A percentile compares a stretch with the other conserved stretches of the same genome.
These are phyloP conservation scores for Zosterops pallidus DNA, from an alignment of 2,113 vertebrate species.

Conservation along the genomic window DNA sequence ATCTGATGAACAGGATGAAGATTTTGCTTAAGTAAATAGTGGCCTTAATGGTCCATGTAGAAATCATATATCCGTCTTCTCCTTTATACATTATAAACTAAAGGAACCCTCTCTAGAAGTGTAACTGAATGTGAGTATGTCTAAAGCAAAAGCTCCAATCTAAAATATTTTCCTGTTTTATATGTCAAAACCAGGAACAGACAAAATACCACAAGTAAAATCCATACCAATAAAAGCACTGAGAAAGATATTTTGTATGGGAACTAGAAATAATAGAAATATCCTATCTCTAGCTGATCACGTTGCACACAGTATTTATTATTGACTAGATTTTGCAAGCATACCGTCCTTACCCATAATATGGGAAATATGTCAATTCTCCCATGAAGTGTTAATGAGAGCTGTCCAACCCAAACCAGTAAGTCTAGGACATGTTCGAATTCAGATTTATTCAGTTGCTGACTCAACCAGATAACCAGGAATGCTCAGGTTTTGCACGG, in stretches of 20 bases:
- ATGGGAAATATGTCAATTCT: neutral
- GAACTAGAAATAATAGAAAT: neutral
- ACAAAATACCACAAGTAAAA: constrained; percentile 3
- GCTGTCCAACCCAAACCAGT: neutral
- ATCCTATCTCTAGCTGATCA: neutral
- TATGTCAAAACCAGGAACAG: neutral
- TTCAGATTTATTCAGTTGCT: neutral
- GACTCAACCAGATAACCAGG: neutral
- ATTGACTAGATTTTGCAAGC: neutral
- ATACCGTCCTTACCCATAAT: neutral
- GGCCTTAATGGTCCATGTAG: neutral
- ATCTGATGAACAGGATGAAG: neutral
- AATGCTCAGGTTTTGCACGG: neutral
- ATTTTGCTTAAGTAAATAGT: neutral
- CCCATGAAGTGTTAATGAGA: neutral
- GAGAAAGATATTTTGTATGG: neutral
- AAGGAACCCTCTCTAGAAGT: neutral
- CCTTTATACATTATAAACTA: neutral
- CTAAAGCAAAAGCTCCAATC: constrained; percentile 16
- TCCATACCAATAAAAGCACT: neutral
- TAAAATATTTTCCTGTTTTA: constrained; percentile 19
- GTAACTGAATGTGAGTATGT: neutral
- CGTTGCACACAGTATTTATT: neutral
- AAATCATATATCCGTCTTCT: neutral
- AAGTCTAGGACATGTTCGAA: neutral